Evolutionary conservation across 2,888 invertebrate species (phyloP).

Genomic region (Standfussiana lucernea): DNA sequence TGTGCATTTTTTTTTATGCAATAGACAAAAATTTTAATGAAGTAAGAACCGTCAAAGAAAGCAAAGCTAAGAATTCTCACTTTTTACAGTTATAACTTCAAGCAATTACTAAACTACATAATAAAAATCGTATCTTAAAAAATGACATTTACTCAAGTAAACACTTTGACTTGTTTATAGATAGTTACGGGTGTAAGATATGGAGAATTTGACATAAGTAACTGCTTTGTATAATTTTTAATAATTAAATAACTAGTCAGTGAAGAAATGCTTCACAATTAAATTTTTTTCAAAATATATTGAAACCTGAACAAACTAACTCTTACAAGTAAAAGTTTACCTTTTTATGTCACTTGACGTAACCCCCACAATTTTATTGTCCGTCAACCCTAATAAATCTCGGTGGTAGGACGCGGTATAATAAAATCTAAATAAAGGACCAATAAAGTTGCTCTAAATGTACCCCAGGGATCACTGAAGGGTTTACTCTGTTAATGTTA

Average conservation of each 20-base stretch:
- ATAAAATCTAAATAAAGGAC: conserved; percentile 65
- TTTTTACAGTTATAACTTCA: too few species aligned
- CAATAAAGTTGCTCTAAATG: conserved; percentile 51
- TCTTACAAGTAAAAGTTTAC: neutral
- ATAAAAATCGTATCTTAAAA: too few species aligned
- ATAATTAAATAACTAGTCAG: neutral
- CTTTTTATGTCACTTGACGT: conserved; percentile 18
- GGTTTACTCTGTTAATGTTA: conserved; percentile 19
- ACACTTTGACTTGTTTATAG: too few species aligned
- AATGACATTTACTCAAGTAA: too few species aligned
- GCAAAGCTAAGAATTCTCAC: too few species aligned
- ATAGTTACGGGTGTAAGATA: too few species aligned
- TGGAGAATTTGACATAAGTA: neutral
- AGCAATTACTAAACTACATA: too few species aligned
- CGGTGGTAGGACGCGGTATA: conserved; percentile 4
- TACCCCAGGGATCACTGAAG: conserved; percentile 30
- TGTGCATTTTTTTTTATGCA: too few species aligned
- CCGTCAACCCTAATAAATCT: conserved; percentile 53
- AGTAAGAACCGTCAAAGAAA: too few species aligned
- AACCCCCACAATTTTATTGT: conserved; percentile 35
- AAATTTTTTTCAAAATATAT: neutral
- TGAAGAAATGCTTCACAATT: too few species aligned
- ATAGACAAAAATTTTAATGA: too few species aligned
- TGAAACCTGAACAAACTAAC: neutral
- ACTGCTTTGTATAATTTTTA: neutral